A percentile compares a stretch with the other conserved stretches of the same genome.
These are phyloP conservation scores for Hyles euphorbiae DNA, from an alignment of 1,140 invertebrate species.

Conservation along the genomic window DNA sequence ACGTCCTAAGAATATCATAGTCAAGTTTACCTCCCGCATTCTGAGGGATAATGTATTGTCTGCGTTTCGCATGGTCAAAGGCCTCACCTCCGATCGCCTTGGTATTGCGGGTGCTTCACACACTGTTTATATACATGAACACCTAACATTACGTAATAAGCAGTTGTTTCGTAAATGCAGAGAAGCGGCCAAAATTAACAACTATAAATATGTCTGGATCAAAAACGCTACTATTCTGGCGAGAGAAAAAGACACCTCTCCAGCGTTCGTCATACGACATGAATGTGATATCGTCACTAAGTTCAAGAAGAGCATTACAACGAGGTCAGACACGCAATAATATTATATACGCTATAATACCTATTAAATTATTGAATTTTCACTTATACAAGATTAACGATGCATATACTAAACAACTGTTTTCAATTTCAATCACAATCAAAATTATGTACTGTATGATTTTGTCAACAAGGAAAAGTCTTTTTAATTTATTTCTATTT, in stretches of 20 bases:
- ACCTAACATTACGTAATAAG: constrained; percentile 22
- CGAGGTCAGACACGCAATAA: too few species aligned
- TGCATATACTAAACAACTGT: too few species aligned
- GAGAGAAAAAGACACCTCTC: constrained; percentile 12
- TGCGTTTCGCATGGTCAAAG: constrained; percentile 17
- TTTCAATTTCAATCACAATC: too few species aligned
- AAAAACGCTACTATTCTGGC: constrained; percentile 24
- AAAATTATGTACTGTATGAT: too few species aligned
- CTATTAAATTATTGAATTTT: too few species aligned
- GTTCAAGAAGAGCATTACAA: constrained; percentile 3
- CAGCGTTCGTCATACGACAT: constrained; percentile 15
- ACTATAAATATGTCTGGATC: constrained; percentile 26
- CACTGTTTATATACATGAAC: constrained; percentile 20
- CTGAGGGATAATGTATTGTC: constrained; percentile 19
- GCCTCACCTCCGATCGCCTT: constrained; percentile 7
- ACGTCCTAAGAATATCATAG: constrained; percentile 22
- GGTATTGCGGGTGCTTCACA: constrained; percentile 6
- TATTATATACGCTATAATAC: too few species aligned
- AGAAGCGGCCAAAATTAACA: constrained; percentile 15
- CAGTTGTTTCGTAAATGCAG: constrained; percentile 22
- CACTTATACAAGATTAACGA: too few species aligned
- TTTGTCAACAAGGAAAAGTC: too few species aligned
- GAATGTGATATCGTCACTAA: constrained; percentile 13
- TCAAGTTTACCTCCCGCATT: constrained; percentile 16
- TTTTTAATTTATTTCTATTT: too few species aligned